Evolutionary conservation across 2,113 vertebrate genomes (phyloP).

Genomic region (Oplegnathus fasciatus): DNA sequence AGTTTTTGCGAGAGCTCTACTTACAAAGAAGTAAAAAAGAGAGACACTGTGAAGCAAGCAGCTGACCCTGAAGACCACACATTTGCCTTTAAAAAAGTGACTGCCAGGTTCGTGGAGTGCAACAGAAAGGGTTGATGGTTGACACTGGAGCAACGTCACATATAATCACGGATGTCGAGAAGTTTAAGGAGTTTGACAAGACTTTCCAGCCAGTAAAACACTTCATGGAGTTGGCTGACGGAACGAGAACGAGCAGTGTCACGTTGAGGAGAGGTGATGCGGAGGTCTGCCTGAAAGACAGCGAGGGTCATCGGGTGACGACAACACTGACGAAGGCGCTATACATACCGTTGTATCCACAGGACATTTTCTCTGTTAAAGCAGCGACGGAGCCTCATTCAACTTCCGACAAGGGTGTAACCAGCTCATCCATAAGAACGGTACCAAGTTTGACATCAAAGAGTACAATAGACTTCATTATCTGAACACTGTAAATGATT

Average conservation of each 20-base stretch:
- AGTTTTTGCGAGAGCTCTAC: no score
- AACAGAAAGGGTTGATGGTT: no score
- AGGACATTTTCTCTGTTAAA: not conserved
- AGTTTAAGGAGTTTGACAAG: not conserved
- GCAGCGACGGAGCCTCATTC: not conserved
- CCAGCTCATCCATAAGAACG: not conserved
- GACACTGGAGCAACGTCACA: no score
- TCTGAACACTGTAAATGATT: not conserved
- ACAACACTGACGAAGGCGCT: not conserved
- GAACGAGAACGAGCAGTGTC: not conserved
- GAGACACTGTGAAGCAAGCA: not conserved
- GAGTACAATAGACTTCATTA: constrained; percentile 13
- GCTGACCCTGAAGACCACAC: not conserved
- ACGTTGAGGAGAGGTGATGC: not conserved
- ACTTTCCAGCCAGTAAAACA: not conserved
- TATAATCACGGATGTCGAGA: no score
- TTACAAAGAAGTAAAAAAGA: no score
- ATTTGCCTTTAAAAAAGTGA: not conserved
- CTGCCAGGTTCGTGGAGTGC: no score
- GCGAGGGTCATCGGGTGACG: not conserved
- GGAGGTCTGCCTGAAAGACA: not conserved
- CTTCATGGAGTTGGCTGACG: not conserved
- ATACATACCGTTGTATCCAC: not conserved
- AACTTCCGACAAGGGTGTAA: not conserved
- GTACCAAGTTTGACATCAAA: constrained; percentile 9